phyloP scores from a whole-genome alignment of 2,888 invertebrate species.

The Metopia argyrocephala region DNA sequence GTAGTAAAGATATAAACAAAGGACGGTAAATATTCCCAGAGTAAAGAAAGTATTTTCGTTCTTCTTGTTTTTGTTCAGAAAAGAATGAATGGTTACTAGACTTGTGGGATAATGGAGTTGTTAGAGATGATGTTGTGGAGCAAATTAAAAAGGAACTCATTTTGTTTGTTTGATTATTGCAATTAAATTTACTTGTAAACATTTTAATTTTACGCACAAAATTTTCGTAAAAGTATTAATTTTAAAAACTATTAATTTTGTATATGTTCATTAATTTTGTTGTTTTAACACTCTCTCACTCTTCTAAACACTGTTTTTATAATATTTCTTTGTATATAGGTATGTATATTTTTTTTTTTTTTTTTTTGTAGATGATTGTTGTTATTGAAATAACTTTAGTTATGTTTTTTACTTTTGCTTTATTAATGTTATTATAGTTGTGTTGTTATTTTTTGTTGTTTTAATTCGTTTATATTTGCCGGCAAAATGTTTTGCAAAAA shows the following conservation, averaged over 20 bases:
- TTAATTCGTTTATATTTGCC: constrained; percentile 57
- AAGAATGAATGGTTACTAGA: not conserved
- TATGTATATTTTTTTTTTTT: constrained; percentile 8
- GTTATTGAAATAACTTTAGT: constrained; percentile 43
- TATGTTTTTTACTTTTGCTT: constrained; percentile 23
- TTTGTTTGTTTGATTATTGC: constrained; percentile 31
- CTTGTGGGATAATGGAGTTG: not conserved
- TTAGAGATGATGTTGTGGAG: constrained; percentile 18
- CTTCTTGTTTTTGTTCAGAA: not conserved
- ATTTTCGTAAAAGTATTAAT: too few species aligned
- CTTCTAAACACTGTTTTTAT: too few species aligned
- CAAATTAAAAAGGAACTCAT: constrained; percentile 60
- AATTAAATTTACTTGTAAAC: constrained; percentile 51
- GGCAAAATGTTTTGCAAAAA: constrained; percentile 60
- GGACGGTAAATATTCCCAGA: constrained; percentile 59
- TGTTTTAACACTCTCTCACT: too few species aligned
- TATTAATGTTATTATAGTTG: constrained; percentile 17
- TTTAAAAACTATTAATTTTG: constrained; percentile 28
- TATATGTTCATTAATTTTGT: constrained; percentile 5
- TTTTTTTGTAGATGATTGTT: constrained; percentile 43
- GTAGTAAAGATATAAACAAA: constrained; percentile 42
- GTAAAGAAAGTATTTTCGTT: constrained; percentile 50
- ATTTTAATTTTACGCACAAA: constrained; percentile 38
- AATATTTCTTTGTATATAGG: too few species aligned
- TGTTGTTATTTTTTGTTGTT: constrained; percentile 19